A percentile compares a stretch with the other conserved stretches of the same genome.
Conservation (phyloP, 2,888 invertebrate genomes). For the Meghimatium bilineatum region DNA sequence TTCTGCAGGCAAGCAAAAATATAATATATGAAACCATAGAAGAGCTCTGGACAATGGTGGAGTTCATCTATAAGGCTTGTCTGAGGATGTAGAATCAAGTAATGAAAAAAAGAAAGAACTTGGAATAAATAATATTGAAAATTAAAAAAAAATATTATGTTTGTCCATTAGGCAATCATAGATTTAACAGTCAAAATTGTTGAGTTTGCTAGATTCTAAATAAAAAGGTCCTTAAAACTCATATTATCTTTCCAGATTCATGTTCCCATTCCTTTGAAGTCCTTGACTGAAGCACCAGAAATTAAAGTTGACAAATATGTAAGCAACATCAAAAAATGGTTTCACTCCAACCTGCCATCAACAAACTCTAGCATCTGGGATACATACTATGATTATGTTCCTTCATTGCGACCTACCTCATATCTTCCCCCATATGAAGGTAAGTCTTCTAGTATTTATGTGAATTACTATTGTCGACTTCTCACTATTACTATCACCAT, state of each 20-base stretch:
- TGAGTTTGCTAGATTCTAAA: too few relatives aligned
- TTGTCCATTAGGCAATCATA: too few relatives aligned
- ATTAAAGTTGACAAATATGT: slow-evolving; percentile 50
- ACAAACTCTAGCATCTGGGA: slow-evolving; percentile 82
- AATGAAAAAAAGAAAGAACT: too few relatives aligned
- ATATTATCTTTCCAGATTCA: slow-evolving; percentile 42
- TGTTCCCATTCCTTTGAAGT: slow-evolving; percentile 63
- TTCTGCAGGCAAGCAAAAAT: too few relatives aligned
- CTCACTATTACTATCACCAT: too few relatives aligned
- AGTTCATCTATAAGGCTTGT: too few relatives aligned
- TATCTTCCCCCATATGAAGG: slow-evolving; percentile 93
- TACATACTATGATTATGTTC: slow-evolving; percentile 86
- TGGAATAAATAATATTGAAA: too few relatives aligned
- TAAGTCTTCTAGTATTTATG: slow-evolving; percentile 74
- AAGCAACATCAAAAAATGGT: slow-evolving; percentile 42
- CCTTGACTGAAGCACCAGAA: slow-evolving; percentile 61
- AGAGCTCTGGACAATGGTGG: too few relatives aligned
- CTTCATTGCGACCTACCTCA: slow-evolving; percentile 86
- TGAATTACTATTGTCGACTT: background rate
- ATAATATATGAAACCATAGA: too few relatives aligned
- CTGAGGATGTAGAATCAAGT: too few relatives aligned
- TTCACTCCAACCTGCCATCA: slow-evolving; percentile 48
- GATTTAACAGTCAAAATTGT: too few relatives aligned
- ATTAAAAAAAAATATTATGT: too few relatives aligned
- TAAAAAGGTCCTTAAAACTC: background rate